Conservation (phyloP, 1,140 invertebrate species). For the Microplitis mediator region DNA sequence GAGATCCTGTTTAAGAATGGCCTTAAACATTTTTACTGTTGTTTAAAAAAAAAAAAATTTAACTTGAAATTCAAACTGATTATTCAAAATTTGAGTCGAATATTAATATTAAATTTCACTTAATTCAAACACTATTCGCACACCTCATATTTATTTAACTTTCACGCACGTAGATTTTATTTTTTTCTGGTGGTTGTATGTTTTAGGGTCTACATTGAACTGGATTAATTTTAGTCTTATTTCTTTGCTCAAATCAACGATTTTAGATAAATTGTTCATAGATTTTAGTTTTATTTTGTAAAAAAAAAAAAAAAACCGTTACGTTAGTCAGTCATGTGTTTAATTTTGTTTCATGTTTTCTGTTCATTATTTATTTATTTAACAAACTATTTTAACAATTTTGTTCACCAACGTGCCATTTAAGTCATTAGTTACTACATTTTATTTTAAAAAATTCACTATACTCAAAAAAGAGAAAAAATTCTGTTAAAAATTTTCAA, state of each 20-base stretch:
- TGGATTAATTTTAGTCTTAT: constrained; percentile 38
- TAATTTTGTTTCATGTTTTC: background rate
- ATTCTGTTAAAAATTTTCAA: background rate
- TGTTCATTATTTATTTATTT: background rate
- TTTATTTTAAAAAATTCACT: too few species aligned
- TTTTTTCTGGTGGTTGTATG: constrained; percentile 43
- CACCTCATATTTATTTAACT: background rate
- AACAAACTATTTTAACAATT: too few species aligned
- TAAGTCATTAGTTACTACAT: too few species aligned
- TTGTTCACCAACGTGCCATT: too few species aligned
- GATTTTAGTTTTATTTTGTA: background rate
- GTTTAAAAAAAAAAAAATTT: too few species aligned
- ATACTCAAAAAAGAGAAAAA: too few species aligned
- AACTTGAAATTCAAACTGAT: too few species aligned
- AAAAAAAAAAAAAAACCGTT: background rate
- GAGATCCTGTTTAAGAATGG: too few species aligned
- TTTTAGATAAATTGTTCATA: background rate
- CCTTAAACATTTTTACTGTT: too few species aligned
- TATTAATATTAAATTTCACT: too few species aligned
- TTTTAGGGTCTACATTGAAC: constrained; percentile 47
- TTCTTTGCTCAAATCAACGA: background rate
- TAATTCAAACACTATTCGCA: too few species aligned
- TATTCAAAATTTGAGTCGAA: too few species aligned
- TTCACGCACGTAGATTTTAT: constrained; percentile 18
- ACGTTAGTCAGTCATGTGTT: background rate